Evolutionary conservation across 2,797 vertebrate genomes (phyloP).

Genomic region (Cyclura pinguis): DNA sequence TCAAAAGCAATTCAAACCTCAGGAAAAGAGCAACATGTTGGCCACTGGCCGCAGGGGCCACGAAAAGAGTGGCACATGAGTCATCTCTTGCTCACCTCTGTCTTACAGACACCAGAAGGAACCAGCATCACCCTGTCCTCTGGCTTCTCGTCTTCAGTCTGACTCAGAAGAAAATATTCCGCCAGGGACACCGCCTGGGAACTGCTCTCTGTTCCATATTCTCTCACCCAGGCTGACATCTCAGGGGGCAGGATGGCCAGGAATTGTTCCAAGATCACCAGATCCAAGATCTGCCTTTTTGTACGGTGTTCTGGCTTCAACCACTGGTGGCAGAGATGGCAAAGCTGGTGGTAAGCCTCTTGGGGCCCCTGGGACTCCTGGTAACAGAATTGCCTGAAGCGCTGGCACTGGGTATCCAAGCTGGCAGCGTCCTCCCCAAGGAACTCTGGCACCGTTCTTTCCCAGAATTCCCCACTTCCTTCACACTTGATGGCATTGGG

Average conservation of each 20-base stretch:
- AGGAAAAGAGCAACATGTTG: too few relatives aligned
- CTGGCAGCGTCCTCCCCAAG: background rate
- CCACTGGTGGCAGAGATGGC: background rate
- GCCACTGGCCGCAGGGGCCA: too few relatives aligned
- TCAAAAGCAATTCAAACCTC: too few relatives aligned
- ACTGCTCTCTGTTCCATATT: too few relatives aligned
- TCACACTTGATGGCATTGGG: background rate
- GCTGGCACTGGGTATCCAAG: background rate
- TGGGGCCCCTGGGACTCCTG: background rate
- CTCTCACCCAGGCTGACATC: too few relatives aligned
- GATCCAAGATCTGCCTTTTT: background rate
- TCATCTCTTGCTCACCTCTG: too few relatives aligned
- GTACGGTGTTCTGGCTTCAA: background rate
- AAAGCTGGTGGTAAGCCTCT: background rate
- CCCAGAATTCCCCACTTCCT: background rate
- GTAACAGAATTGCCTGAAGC: background rate
- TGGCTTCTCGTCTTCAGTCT: too few relatives aligned
- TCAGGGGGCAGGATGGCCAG: background rate
- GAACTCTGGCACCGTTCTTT: background rate
- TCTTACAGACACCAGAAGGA: too few relatives aligned
- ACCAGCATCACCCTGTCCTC: too few relatives aligned
- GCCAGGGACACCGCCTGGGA: too few relatives aligned
- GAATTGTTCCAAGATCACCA: background rate
- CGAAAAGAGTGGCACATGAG: too few relatives aligned
- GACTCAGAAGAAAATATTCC: too few relatives aligned